These are phyloP conservation scores for Myopa tessellatipennis DNA, from an alignment of 2,888 invertebrate genomes.

Conservation along the genomic window DNA sequence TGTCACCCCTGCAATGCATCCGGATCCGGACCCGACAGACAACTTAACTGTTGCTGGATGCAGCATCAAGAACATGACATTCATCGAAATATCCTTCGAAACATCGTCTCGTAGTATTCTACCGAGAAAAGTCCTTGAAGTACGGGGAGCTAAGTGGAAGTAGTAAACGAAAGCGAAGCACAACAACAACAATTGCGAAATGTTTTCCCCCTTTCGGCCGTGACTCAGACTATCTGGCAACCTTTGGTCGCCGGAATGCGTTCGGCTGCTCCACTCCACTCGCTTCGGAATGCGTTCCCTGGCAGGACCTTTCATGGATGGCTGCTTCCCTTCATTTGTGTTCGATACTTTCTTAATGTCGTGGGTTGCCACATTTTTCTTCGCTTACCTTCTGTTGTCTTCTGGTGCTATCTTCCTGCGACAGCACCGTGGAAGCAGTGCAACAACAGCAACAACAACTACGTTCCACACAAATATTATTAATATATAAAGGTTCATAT, in stretches of 20 bases:
- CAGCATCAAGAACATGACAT: constrained; percentile 2
- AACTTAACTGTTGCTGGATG: background rate
- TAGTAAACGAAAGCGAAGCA: background rate
- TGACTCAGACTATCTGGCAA: no score
- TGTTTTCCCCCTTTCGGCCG: no score
- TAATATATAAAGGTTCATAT: no score
- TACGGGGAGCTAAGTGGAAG: constrained; percentile 2
- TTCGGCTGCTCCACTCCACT: background rate
- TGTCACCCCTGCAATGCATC: background rate
- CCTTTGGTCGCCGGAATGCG: no score
- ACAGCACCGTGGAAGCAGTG: background rate
- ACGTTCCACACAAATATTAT: background rate
- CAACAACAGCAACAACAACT: background rate
- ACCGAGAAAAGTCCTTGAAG: constrained; percentile 27
- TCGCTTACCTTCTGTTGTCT: background rate
- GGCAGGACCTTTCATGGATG: no score
- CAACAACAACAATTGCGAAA: constrained; percentile 2
- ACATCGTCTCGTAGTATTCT: background rate
- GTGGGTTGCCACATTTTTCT: constrained; percentile 21
- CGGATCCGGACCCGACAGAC: background rate
- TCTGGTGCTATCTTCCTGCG: background rate
- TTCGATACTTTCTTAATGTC: constrained; percentile 35
- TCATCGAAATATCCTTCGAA: constrained; percentile 8
- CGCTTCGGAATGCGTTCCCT: no score
- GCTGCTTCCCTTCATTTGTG: background rate